A percentile compares a stretch with the other conserved stretches of the same genome.
Conservation (phyloP, 2,113 vertebrate species). For the Deroptyus accipitrinus region DNA sequence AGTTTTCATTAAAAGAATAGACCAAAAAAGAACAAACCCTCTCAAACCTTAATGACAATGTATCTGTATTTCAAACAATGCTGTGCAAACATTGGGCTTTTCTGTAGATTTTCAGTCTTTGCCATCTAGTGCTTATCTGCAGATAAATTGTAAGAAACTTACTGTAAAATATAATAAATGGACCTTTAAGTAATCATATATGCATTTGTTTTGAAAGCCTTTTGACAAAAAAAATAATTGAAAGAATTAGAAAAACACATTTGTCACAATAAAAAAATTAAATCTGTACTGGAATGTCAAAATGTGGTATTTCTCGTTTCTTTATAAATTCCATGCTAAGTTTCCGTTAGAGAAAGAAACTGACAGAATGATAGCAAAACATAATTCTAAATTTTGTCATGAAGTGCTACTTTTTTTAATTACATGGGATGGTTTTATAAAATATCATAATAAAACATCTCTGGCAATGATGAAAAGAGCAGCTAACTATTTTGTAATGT, state of each 20-base stretch:
- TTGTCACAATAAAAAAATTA: neutral
- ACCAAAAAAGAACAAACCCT: neutral
- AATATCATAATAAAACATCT: neutral
- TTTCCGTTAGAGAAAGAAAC: neutral
- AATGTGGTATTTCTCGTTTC: neutral
- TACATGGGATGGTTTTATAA: neutral
- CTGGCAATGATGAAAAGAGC: neutral
- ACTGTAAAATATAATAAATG: neutral
- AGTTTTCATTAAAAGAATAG: neutral
- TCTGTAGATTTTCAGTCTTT: neutral
- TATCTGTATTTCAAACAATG: neutral
- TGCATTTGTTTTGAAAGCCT: neutral
- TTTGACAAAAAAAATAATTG: neutral
- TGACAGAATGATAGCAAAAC: neutral
- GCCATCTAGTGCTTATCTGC: neutral
- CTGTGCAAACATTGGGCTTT: neutral
- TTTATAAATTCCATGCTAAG: neutral
- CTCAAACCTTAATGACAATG: neutral
- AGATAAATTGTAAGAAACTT: neutral
- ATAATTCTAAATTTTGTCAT: neutral
- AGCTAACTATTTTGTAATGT: neutral
- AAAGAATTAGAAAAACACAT: neutral
- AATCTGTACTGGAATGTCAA: neutral
- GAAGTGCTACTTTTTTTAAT: neutral
- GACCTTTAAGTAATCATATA: neutral